Conservation (phyloP, 2,113 vertebrate species). For the Chaetodon trifascialis region DNA sequence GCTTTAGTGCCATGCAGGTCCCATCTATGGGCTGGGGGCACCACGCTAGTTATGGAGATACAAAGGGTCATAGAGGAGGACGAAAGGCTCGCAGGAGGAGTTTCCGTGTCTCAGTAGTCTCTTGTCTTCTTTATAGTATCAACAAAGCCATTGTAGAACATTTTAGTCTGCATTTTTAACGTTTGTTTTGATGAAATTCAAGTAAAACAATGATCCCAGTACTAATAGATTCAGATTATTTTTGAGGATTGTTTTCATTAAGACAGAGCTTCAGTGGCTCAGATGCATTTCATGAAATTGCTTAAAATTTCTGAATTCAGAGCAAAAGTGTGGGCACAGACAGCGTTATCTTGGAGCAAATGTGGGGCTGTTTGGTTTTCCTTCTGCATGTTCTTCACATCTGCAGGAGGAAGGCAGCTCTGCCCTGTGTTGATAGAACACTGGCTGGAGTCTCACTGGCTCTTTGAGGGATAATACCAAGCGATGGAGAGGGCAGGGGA, state of each 20-base stretch:
- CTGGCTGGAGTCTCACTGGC: slow-evolving; percentile 19
- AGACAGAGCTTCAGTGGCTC: neutral
- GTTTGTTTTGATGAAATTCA: no score
- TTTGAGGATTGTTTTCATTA: neutral
- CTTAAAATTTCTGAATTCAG: slow-evolving; percentile 10
- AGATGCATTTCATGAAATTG: neutral
- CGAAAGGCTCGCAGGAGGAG: no score
- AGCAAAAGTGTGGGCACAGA: neutral
- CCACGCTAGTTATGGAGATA: no score
- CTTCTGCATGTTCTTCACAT: slow-evolving; percentile 32
- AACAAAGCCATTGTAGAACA: no score
- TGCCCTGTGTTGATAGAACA: slow-evolving; percentile 42
- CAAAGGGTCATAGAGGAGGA: no score
- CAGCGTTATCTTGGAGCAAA: slow-evolving; percentile 2
- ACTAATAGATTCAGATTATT: neutral
- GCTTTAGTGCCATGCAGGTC: no score
- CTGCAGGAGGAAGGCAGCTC: slow-evolving; percentile 25
- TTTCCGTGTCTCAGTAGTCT: no score
- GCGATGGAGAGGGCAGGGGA: slow-evolving; percentile 29
- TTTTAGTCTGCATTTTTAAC: no score
- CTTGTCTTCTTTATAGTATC: no score
- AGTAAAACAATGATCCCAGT: neutral
- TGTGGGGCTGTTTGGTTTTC: slow-evolving; percentile 15
- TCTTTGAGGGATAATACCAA: slow-evolving; percentile 55
- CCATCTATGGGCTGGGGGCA: no score